Evolutionary conservation across 2,113 vertebrate species (phyloP), one percentile per base, ranked within the genome.

Genomic region (Erythrocebus patas): DNA sequence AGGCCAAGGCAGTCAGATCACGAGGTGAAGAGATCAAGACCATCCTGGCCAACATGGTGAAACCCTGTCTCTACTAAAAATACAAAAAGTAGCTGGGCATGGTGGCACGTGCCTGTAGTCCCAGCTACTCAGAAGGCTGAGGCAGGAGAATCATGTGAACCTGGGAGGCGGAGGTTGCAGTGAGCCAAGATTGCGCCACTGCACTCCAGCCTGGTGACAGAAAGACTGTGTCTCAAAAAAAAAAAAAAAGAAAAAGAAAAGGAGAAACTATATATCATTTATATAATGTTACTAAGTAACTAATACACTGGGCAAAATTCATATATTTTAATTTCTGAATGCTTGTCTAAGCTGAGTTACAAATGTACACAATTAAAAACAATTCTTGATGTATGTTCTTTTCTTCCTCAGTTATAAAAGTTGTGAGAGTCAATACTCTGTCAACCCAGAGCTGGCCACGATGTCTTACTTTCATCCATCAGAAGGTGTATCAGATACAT

Each of bases 341-440:
- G 84, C 52, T 64, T 84, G 91, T 93, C 61, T 55, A 66, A 88
- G 66, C 27, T 95, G 61, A 48, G 0, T 66, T 75, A 50, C 40
- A 70, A 79, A 78, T 3, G 1, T 27, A 70, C 52, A 13, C 17
- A 52, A 32, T 48, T 43, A 27, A 93, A 93, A 95, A 55, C 11
- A 75, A 64, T 50, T 80, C 40, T 86, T 89, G 79, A 55, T n/a
- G 23, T 78, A 11, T 94, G 6, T 35, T 85, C 75, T 95, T 95
- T 96, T 96, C 48, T 76, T 94, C 97, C 97, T 57, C 95, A 97
- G 96, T 59, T 43, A 55, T 59, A 87, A 87, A 83, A n/a, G 0
- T 2, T 14, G 0, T 55, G 35, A 43, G 0, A 72, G 2, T 18
- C 17, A 95, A 13, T 92, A 93, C 16, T 3, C 93, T 0, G 0